Conservation (phyloP, 2,888 invertebrate genomes). For the Gandaritis pyraliata region DNA sequence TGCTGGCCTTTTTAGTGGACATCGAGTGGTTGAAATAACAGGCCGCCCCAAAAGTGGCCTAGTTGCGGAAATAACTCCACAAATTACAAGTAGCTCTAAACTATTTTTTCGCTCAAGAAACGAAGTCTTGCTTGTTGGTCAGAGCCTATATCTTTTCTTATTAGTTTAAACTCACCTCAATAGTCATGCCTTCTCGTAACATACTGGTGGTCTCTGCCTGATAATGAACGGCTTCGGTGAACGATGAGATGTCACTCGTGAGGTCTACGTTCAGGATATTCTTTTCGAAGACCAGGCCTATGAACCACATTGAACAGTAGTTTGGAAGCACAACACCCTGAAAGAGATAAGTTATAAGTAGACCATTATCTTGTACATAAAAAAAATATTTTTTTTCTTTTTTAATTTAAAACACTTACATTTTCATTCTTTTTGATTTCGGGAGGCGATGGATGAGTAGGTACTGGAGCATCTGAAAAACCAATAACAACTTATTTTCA, state of each 20-base stretch:
- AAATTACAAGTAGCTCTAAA: no score
- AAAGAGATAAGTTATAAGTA: constrained; percentile 15
- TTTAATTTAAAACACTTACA: constrained; percentile 51
- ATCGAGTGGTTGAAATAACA: no score
- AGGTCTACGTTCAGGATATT: constrained; percentile 95
- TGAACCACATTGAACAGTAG: constrained; percentile 97
- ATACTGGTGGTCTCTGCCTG: constrained; percentile 89
- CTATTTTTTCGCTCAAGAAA: no score
- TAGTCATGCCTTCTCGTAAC: constrained; percentile 89
- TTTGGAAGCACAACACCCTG: constrained; percentile 76
- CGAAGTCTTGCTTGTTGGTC: no score
- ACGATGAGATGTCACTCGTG: constrained; percentile 95
- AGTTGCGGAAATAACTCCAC: no score
- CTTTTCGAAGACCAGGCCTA: constrained; percentile 96
- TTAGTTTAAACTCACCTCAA: constrained; percentile 84
- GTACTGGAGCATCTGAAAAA: constrained; percentile 60
- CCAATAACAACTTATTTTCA: constrained; percentile 2
- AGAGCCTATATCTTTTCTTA: no score
- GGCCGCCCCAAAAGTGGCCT: no score
- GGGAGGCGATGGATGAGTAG: constrained; percentile 58
- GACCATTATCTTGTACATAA: no score
- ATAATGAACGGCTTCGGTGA: constrained; percentile 93
- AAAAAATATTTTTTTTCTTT: no score
- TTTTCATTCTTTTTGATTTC: constrained; percentile 72
- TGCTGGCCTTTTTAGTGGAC: no score